phyloP scores from a whole-genome alignment of 2,888 invertebrate genomes.

The Sarcophaga variegata region DNA sequence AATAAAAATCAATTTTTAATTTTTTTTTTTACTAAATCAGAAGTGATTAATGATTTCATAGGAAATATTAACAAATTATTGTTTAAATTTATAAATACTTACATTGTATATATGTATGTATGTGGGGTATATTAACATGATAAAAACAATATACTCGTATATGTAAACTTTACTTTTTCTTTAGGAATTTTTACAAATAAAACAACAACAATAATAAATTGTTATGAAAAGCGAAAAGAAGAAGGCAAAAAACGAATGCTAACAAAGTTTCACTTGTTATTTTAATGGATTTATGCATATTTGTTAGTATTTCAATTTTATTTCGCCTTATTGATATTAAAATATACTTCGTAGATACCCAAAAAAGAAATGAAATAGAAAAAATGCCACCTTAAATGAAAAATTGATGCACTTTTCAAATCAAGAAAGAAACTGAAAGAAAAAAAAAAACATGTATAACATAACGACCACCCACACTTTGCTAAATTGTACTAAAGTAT shows the following conservation, averaged over 20 bases:
- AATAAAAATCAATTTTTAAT: background rate
- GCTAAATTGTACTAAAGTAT: conserved; percentile 41
- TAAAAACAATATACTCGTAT: background rate
- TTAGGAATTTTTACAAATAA: conserved; percentile 49
- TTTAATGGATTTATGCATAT: conserved; percentile 62
- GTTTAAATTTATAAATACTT: background rate
- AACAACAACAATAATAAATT: conserved; percentile 25
- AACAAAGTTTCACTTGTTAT: conserved; percentile 69
- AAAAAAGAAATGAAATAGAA: conserved; percentile 32
- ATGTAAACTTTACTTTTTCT: conserved; percentile 48
- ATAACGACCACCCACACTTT: conserved; percentile 66
- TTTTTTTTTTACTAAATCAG: background rate
- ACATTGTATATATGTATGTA: background rate
- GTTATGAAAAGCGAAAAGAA: conserved; percentile 17
- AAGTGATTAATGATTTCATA: conserved; percentile 51
- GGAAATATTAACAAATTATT: conserved; percentile 31
- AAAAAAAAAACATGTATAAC: conserved; percentile 30
- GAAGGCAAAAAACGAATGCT: conserved; percentile 26
- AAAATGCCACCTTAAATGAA: conserved; percentile 68
- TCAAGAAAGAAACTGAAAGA: conserved; percentile 44
- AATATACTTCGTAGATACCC: conserved; percentile 59
- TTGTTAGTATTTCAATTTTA: conserved; percentile 40
- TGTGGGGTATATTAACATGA: background rate
- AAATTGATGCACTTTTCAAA: conserved; percentile 68
- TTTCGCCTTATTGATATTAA: conserved; percentile 64